Evolutionary conservation across 2,888 invertebrate species (phyloP), one percentile per base, ranked within the genome.

Genomic region (Limnephilus auricula): DNA sequence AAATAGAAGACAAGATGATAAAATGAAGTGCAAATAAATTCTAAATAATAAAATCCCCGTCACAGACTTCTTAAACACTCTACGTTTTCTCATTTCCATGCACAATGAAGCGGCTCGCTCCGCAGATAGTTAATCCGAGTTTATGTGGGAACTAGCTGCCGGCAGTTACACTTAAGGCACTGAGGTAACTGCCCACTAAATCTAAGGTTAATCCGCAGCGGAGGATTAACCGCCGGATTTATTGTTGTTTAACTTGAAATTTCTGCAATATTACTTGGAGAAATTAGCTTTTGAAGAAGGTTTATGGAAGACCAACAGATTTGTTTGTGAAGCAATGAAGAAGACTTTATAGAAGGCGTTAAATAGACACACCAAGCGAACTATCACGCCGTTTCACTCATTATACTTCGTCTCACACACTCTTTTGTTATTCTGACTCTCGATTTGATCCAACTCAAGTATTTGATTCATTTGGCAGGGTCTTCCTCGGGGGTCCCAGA

Each of bases 51-150:
- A 65, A 65, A 25, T 25, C 9, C 6, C 6, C 65, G 25, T 25
- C 25, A 65, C 5, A 65, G 25, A 65, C 65, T 65, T 65, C 25
- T n/a, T 6, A 65, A 65, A 65, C 65, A 65, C 0, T 65, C 65
- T 65, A n/a, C 65, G 9, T 65, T 65, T 65, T 65, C 25, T 65
- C 65, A 65, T 65, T 65, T 65, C 25, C 65, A 65, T 65, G 65
- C 65, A 65, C 65, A 65, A 65, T 65, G 65, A 65, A 65, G 65
- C 65, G 65, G 65, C 65, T 65, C 65, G 65, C 65, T 65, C 65
- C 65, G n/a, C 65, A 65, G 65, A 65, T 65, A 65, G 65, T 65
- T 65, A 65, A 65, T 65, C 65, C 65, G 65, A n/a, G 65, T 65
- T 65, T 65, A 65, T 65, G 65, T 65, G 65, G 65, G 65, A 65